Conservation (phyloP, 2,888 invertebrate genomes). For the Chesias legatella region DNA sequence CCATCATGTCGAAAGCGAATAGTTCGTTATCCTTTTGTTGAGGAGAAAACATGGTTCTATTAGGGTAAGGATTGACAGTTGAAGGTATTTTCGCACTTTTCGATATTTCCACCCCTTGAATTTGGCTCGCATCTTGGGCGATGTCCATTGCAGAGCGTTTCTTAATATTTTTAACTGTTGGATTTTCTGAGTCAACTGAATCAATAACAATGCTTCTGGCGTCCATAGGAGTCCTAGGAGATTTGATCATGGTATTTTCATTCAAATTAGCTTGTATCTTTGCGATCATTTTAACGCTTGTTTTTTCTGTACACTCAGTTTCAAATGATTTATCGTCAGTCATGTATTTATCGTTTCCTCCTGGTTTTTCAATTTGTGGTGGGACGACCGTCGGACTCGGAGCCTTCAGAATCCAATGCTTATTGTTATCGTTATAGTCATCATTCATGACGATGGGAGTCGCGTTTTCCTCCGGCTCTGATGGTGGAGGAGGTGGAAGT, state of each 20-base stretch:
- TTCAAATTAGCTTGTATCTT: slow-evolving; percentile 73
- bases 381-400: slow-evolving; percentile 61
- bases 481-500: slow-evolving; percentile 22
- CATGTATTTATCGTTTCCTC: slow-evolving; percentile 70
- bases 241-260: slow-evolving; percentile 76
- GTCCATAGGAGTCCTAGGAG: slow-evolving; percentile 74
- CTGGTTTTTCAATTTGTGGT: slow-evolving; percentile 66
- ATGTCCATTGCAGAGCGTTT: slow-evolving; percentile 60
- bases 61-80: slow-evolving; percentile 63
- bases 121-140: slow-evolving; percentile 63
- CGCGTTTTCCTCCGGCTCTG: slow-evolving; percentile 45
- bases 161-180: slow-evolving; percentile 46
- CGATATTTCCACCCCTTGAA: slow-evolving; percentile 71
- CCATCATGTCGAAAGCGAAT: slow-evolving; percentile 83
- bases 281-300: slow-evolving; percentile 71
- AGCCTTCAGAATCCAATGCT: slow-evolving; percentile 65
- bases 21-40: slow-evolving; percentile 83
- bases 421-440: slow-evolving; percentile 53
- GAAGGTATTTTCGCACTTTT: slow-evolving; percentile 75
- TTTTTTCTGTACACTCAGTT: slow-evolving; percentile 65
- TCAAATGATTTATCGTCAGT: slow-evolving; percentile 70
- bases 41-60: slow-evolving; percentile 86
- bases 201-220: slow-evolving; percentile 64
- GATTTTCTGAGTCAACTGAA: slow-evolving; percentile 56
- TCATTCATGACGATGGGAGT: slow-evolving; percentile 42